A percentile compares a stretch with the other conserved stretches of the same genome.
phyloP scores from a whole-genome alignment of 23 tunicate species.

The Styela plicata region DNA sequence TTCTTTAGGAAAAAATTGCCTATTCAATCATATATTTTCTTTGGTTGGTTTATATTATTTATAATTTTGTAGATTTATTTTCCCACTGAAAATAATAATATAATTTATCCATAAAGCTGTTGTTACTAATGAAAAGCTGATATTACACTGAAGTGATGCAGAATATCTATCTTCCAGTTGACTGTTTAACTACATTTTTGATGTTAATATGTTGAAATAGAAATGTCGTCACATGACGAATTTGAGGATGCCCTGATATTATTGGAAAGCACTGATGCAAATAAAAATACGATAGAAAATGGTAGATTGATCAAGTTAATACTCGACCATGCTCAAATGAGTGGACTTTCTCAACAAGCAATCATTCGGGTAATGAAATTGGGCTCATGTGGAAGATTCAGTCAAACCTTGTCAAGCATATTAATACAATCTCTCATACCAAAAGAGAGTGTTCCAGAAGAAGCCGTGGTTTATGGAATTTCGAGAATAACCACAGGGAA shows the following conservation, averaged over 20 bases:
- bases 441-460: constrained; percentile 36
- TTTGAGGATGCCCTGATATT: neutral
- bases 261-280: neutral
- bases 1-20: no score
- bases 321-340: neutral
- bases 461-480: constrained; percentile 18
- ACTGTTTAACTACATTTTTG: no score
- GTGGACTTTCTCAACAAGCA: constrained; percentile 26
- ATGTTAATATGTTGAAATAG: no score
- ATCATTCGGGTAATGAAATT: constrained; percentile 9
- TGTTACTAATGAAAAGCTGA: no score
- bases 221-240: neutral
- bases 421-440: constrained; percentile 35
- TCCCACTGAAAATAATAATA: no score
- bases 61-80: no score
- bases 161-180: no score
- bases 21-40: no score
- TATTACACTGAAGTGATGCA: no score
- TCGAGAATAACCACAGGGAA: constrained; percentile 31
- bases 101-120: no score
- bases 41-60: no score
- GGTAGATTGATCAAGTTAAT: no score
- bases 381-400: constrained; percentile 29
- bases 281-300: neutral
- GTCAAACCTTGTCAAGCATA: neutral